Conservation (phyloP, 2,113 vertebrate genomes). For the Notechis scutatus region DNA sequence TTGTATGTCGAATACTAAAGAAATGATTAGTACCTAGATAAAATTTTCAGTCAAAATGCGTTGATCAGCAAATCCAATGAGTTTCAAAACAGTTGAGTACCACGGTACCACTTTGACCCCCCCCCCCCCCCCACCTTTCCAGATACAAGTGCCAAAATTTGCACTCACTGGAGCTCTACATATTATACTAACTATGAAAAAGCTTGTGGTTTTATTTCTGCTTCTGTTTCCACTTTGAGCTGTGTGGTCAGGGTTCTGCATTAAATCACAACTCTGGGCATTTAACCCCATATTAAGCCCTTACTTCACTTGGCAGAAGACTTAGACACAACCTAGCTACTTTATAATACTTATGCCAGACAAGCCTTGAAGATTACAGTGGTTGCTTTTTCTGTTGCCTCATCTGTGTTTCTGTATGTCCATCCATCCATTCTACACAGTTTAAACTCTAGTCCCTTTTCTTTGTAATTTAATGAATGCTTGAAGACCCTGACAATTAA, state of each 20-base stretch:
- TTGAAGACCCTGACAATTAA: not conserved
- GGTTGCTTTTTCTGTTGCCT: not conserved
- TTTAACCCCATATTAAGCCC: not conserved
- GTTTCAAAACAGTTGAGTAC: not conserved
- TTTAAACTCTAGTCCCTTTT: not conserved
- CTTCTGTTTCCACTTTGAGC: not conserved
- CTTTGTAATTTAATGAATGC: not conserved
- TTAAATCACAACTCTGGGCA: not conserved
- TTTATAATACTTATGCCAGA: not conserved
- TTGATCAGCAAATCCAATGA: not conserved
- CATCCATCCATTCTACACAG: not conserved
- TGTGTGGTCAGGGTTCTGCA: not conserved
- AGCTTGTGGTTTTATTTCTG: not conserved
- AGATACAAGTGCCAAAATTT: not conserved
- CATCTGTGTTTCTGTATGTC: not conserved
- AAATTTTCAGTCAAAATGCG: not conserved
- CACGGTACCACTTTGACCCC: not conserved
- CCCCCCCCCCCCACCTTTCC: not conserved
- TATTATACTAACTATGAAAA: not conserved
- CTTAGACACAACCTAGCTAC: not conserved
- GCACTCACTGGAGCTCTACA: not conserved
- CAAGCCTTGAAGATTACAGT: not conserved
- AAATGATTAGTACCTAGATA: not conserved
- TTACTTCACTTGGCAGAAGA: not conserved
- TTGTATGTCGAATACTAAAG: not conserved